These are phyloP conservation scores for Gallinago stenura DNA, from an alignment of 2,797 vertebrate species.

Conservation along the genomic window DNA sequence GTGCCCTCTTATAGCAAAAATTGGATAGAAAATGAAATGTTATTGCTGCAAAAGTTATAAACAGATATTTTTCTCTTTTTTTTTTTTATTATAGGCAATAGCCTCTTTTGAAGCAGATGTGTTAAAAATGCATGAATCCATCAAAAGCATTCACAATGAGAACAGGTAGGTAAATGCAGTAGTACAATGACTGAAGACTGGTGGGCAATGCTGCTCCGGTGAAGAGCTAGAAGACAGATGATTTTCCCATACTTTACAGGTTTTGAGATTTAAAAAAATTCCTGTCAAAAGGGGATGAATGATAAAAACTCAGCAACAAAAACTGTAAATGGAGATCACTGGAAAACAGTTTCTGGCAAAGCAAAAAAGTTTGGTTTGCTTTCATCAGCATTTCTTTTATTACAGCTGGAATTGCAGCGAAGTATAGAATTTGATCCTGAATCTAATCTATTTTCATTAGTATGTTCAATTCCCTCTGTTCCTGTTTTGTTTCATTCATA, in stretches of 20 bases:
- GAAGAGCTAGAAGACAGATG: neutral
- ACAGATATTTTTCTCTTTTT: neutral
- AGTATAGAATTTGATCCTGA: neutral
- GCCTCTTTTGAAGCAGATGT: slow-evolving; percentile 55
- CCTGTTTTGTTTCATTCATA: neutral
- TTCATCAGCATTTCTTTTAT: neutral
- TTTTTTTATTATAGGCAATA: slow-evolving; percentile 20
- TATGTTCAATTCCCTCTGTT: neutral
- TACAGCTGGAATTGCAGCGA: neutral
- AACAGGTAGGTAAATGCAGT: slow-evolving; percentile 48
- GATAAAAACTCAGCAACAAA: neutral
- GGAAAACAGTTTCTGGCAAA: neutral
- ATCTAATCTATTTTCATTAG: neutral
- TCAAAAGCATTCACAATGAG: slow-evolving; percentile 60
- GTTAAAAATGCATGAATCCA: slow-evolving; percentile 46
- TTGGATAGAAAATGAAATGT: neutral
- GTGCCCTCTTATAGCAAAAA: neutral
- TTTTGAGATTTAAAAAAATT: neutral
- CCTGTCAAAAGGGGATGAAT: neutral
- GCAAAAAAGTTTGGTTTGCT: neutral
- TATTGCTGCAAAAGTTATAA: slow-evolving; percentile 1
- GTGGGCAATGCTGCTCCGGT: neutral
- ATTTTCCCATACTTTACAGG: neutral
- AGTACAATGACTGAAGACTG: neutral
- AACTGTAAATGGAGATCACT: neutral